Base-by-base conservation (phyloP, 2,113 vertebrate species). In the Ptilorrhoa leucosticta region DNA sequence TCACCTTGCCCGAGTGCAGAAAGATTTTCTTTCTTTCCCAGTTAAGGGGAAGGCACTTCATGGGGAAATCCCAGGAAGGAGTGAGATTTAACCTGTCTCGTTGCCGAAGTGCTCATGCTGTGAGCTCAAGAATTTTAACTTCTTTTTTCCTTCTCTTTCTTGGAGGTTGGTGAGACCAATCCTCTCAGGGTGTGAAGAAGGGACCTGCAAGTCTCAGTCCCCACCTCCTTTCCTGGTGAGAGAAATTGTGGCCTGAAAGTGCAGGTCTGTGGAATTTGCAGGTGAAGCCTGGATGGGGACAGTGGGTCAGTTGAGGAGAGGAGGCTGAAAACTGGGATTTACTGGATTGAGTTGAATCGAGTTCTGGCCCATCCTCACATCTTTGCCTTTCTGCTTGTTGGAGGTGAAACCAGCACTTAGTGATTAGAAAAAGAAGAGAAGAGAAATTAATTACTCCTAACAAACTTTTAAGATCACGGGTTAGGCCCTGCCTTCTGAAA, bases 391-490 rank as follows among this genome's bases (percentile, higher is more conserved):
- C 77, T 61, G 45, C 50, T 64, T 65, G 39, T 39, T 30, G 30
- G 56, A 89, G 72, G 31, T 18, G 2, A 75, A 89, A 80, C 47
- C 73, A 93, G 64, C 50, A 40, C 42, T 42, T 19, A 10, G 47
- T 21, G 86, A 58, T 92, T 35, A 68, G 57, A 72, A 92, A 83
- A 83, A 93, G 50, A 50, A 35, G 54, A 91, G 33, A 76, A 60
- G 45, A 89, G 45, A 86, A 93, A 94, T 96, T 95, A 97, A 97
- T 96, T 95, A 96, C 92, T 93, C 89, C 21, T 84, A 89, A 96
- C 73, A 82, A 95, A 96, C 89, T 97, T 96, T 75, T 70, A 87
- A 82, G 94, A 94, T 96, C 87, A 71, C 66, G 91, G 60, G 78
- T 92, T 93, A 87, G 87, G 24, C 66, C 15, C 48, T 78, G 80